Evolutionary conservation across 2,113 vertebrate genomes (phyloP).

Genomic region (Nothoprocta pentlandii): DNA sequence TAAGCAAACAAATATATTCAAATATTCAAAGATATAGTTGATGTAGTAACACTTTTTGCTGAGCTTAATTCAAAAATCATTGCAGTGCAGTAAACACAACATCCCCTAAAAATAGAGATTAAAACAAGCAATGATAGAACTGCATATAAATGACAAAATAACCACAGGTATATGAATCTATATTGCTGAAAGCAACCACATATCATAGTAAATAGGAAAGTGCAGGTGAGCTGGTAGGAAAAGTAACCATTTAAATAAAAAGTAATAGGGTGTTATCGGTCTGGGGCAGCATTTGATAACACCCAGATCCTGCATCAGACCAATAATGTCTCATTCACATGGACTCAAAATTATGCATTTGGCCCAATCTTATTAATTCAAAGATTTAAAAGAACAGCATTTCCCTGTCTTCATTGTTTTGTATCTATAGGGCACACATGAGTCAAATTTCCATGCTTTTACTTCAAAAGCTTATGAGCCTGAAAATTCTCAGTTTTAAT

Average conservation of each 20-base stretch:
- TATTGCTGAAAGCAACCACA: slow-evolving; percentile 14
- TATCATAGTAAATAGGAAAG: slow-evolving; percentile 38
- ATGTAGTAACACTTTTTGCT: slow-evolving; percentile 61
- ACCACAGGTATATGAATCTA: slow-evolving; percentile 53
- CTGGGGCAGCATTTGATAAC: background rate
- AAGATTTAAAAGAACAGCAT: background rate
- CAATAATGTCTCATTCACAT: background rate
- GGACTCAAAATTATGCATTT: background rate
- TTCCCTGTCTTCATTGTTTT: background rate
- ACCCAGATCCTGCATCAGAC: background rate
- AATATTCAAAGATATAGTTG: slow-evolving; percentile 70
- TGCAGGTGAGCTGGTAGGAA: background rate
- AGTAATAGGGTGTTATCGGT: background rate
- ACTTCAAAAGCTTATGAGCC: background rate
- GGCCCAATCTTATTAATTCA: background rate
- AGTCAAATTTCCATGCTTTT: background rate
- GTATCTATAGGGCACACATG: accelerated
- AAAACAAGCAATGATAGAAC: slow-evolving; percentile 43
- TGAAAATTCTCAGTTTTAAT: slow-evolving; percentile 37
- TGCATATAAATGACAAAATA: slow-evolving; percentile 74
- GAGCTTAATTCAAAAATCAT: slow-evolving; percentile 69
- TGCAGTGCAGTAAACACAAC: slow-evolving; percentile 51
- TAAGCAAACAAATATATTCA: slow-evolving; percentile 71
- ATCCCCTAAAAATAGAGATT: slow-evolving; percentile 57
- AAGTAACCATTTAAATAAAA: background rate